Conservation (phyloP, 1,140 invertebrate genomes). For the Cyrtorhinus lividipennis region DNA sequence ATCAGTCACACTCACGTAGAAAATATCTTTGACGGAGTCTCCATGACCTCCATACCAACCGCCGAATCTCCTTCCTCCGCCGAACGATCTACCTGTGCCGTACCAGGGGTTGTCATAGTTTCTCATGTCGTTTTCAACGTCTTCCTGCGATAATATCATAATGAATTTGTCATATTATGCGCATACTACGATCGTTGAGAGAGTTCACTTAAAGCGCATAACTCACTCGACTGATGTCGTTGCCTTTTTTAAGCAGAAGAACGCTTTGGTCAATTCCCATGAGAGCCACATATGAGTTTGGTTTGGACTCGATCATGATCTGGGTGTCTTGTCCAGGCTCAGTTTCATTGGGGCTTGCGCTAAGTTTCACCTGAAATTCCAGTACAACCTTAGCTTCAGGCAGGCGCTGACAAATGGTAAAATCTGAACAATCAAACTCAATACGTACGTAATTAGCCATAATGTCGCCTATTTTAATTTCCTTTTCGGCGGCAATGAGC, state of each 20-base stretch:
- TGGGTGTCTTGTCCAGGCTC: slow-evolving; percentile 57
- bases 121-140: slow-evolving; percentile 47
- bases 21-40: not conserved
- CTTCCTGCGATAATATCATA: slow-evolving; percentile 33
- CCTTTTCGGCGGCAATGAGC: slow-evolving; percentile 66
- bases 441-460: slow-evolving; percentile 57
- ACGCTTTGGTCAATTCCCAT: slow-evolving; percentile 80
- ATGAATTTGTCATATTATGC: no score
- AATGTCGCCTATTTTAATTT: slow-evolving; percentile 60
- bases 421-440: not conserved
- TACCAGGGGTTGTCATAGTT: slow-evolving; percentile 39
- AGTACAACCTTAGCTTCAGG: no score
- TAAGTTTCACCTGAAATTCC: slow-evolving; percentile 9
- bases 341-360: slow-evolving; percentile 36
- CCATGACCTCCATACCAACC: not conserved
- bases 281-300: slow-evolving; percentile 73
- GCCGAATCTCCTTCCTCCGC: slow-evolving; percentile 29
- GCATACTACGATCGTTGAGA: no score
- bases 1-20: slow-evolving; percentile 26
- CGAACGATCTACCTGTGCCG: not conserved
- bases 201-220: no score
- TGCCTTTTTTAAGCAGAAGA: slow-evolving; percentile 49
- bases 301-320: slow-evolving; percentile 57
- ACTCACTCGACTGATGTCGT: slow-evolving; percentile 39
- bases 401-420: no score